A percentile compares a stretch with the other conserved stretches of the same genome.
phyloP scores from a whole-genome alignment of 2,797 vertebrate species.

The Schizothorax lantsangensis region DNA sequence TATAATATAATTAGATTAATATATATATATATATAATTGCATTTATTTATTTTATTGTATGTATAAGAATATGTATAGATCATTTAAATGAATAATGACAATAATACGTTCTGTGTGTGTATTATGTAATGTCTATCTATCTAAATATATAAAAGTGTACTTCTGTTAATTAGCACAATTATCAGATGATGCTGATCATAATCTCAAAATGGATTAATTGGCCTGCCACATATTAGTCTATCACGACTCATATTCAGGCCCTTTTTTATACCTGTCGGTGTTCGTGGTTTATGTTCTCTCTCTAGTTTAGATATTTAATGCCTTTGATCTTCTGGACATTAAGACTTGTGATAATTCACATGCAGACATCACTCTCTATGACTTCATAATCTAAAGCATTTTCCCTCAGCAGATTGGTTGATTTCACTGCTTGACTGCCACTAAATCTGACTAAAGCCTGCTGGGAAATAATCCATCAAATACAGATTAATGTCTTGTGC shows the following conservation, averaged over 20 bases:
- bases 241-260: background rate
- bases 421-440: slow-evolving; percentile 33
- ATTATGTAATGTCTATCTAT: too few relatives aligned
- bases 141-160: background rate
- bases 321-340: background rate
- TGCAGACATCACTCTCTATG: background rate
- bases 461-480: slow-evolving; percentile 55
- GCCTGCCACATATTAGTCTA: background rate
- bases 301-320: slow-evolving; percentile 25
- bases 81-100: too few relatives aligned
- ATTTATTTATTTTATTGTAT: too few relatives aligned
- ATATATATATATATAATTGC: too few relatives aligned
- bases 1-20: too few relatives aligned
- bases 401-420: background rate
- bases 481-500: slow-evolving; percentile 49
- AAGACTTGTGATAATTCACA: slow-evolving; percentile 11
- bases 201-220: background rate
- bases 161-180: background rate
- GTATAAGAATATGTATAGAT: too few relatives aligned
- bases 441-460: slow-evolving; percentile 51
- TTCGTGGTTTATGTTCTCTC: background rate
- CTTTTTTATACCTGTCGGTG: background rate
- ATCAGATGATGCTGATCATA: background rate
- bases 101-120: too few relatives aligned
- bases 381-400: slow-evolving; percentile 31